A percentile compares a stretch with the other conserved stretches of the same genome.
Conservation (phyloP, 1,140 invertebrate genomes). For the Ceratina australensis region DNA sequence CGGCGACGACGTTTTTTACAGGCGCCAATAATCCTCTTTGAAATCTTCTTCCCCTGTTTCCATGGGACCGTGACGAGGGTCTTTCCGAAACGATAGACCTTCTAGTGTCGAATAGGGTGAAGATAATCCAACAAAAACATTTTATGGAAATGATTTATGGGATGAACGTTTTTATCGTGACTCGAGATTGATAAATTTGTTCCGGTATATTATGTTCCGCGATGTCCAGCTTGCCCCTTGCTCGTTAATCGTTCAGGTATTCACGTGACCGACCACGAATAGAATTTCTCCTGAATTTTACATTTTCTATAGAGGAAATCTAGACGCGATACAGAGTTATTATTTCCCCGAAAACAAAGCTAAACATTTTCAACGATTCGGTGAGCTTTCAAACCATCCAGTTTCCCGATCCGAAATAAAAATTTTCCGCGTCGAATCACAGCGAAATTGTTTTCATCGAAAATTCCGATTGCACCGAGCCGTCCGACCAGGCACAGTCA, state of each 20-base stretch:
- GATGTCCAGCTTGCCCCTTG: not conserved
- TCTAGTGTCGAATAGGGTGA: not conserved
- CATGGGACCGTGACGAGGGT: not conserved
- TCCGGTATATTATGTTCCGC: not conserved
- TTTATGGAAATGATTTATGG: slow-evolving; percentile 36
- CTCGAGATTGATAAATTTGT: slow-evolving; percentile 32
- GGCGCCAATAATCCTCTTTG: slow-evolving; percentile 7
- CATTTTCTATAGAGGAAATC: slow-evolving; percentile 38
- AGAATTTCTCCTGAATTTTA: slow-evolving; percentile 57
- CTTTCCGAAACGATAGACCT: slow-evolving; percentile 4
- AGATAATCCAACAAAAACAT: slow-evolving; percentile 7
- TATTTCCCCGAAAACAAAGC: slow-evolving; percentile 49
- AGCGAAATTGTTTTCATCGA: not conserved
- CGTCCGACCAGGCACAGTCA: slow-evolving; percentile 29
- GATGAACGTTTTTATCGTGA: not conserved
- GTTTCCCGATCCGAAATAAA: slow-evolving; percentile 12
- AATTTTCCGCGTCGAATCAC: not conserved
- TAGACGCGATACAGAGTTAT: slow-evolving; percentile 48
- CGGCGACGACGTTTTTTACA: slow-evolving; percentile 55
- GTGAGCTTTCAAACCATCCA: no score
- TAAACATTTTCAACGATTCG: slow-evolving; percentile 18
- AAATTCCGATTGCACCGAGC: slow-evolving; percentile 13
- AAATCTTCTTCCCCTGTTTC: slow-evolving; percentile 3
- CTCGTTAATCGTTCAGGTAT: slow-evolving; percentile 44
- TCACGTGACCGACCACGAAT: slow-evolving; percentile 60